Evolutionary conservation across 2,113 vertebrate species (phyloP), one percentile per base, ranked within the genome.

Genomic region (Nothoprocta pentlandii): DNA sequence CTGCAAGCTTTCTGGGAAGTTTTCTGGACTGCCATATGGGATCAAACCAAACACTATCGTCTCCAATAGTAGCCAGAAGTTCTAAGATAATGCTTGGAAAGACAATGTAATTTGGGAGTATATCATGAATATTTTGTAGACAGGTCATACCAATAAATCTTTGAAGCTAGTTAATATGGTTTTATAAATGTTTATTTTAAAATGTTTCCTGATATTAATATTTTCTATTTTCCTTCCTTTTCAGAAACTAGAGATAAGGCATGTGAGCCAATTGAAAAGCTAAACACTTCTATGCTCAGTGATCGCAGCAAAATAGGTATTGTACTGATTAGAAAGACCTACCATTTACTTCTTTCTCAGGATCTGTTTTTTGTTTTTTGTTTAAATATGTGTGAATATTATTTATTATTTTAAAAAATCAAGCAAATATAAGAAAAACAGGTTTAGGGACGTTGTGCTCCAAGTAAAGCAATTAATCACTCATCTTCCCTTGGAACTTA

Each of bases 241-340:
- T 78, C 92, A 98, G 97, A 97, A 94, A 77, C 70, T 56, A 80
- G 77, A 21, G 87, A 92, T 15, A 93, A 51, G 71, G 1, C 36
- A 0, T 98, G 97, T 69, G 96, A 97, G 0, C 89, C 95, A 49
- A 10, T 97, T 64, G 70, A 86, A 89, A 93, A 20, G 36, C 82
- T 96, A 59, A 86, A 96, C 89, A 80, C 73, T 46, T 91, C 80
- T 79, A 63, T 94, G 62, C 87, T 95, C 23, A 28, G 20, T 62
- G 70, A 92, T 59, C 89, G 64, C 25, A 85, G 28, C 92, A 85
- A 91, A 81, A 95, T 93, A 95, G 96, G 96, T 97, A 97, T 58
- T 79, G 86, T 90, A 70, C 21, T 79, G 30, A 36, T 66, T 44
- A 68, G 25, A 90, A 92, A 79, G 25, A 68, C 6, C 20, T 73